phyloP scores from a whole-genome alignment of 2,888 invertebrate genomes.

The Volucella inanis region DNA sequence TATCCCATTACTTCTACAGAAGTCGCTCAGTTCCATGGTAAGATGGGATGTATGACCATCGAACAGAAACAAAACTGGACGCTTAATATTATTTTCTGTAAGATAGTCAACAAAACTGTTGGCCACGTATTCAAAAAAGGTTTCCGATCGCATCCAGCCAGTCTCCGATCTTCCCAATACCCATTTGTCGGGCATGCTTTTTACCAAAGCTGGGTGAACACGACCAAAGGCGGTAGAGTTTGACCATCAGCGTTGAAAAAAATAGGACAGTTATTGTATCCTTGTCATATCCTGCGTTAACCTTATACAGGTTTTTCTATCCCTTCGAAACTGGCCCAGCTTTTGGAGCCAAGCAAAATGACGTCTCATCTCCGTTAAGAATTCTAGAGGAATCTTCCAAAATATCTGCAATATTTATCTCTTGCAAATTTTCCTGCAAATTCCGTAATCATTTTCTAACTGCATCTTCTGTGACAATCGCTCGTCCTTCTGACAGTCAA shows the following conservation, averaged over 20 bases:
- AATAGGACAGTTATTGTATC: constrained; percentile 14
- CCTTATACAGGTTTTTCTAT: not conserved
- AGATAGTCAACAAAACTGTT: constrained; percentile 55
- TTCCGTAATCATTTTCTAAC: constrained; percentile 23
- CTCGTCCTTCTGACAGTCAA: too few species aligned
- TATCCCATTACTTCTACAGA: constrained; percentile 53
- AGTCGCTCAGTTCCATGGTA: constrained; percentile 55
- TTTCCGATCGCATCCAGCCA: constrained; percentile 54
- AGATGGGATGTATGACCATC: constrained; percentile 69
- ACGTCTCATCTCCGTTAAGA: constrained; percentile 39
- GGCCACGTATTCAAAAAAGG: too few species aligned
- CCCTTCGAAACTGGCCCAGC: constrained; percentile 25
- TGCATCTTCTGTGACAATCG: too few species aligned
- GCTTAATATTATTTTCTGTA: constrained; percentile 42
- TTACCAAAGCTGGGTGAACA: not conserved
- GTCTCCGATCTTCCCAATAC: not conserved
- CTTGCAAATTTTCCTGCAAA: constrained; percentile 1
- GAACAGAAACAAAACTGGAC: constrained; percentile 57
- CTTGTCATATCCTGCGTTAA: not conserved
- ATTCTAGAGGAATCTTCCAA: constrained; percentile 33
- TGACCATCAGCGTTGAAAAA: too few species aligned
- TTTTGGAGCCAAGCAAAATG: constrained; percentile 26
- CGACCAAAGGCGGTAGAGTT: too few species aligned
- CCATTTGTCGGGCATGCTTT: too few species aligned
- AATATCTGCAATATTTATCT: constrained; percentile 19